These are phyloP conservation scores for Mactra quadrangularis DNA, from an alignment of 1,140 invertebrate species.

Conservation along the genomic window DNA sequence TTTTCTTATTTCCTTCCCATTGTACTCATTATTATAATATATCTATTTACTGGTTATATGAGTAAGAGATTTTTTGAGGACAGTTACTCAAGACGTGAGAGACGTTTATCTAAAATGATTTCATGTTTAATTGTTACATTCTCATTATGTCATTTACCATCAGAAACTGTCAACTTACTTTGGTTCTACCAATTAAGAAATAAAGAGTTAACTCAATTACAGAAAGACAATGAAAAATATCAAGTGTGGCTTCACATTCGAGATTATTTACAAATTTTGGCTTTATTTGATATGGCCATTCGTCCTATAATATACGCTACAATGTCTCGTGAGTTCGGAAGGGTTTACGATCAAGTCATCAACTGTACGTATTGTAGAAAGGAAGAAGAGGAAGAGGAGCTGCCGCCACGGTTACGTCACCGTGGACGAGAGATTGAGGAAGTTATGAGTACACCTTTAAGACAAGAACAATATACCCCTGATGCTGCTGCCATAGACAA, in stretches of 20 bases:
- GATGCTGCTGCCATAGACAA: conserved; percentile 2
- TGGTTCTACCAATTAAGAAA: conserved; percentile 66
- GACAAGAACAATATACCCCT: neutral
- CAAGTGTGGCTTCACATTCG: conserved; percentile 50
- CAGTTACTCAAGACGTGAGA: conserved; percentile 75
- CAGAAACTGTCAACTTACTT: conserved; percentile 68
- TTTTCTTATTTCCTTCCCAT: conserved; percentile 76
- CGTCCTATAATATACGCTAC: conserved; percentile 61
- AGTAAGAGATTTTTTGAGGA: conserved; percentile 77
- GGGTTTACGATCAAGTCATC: conserved; percentile 55
- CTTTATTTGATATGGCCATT: conserved; percentile 55
- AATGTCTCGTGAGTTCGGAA: conserved; percentile 59
- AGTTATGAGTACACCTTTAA: conserved; percentile 28
- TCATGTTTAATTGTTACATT: conserved; percentile 72
- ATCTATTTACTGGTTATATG: conserved; percentile 73
- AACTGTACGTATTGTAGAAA: conserved; percentile 59
- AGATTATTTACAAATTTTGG: conserved; percentile 51
- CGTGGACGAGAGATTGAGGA: conserved; percentile 45
- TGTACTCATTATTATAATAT: conserved; percentile 72
- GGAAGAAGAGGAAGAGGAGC: conserved; percentile 37
- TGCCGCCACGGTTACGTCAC: conserved; percentile 31
- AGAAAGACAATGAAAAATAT: conserved; percentile 44
- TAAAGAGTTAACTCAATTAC: conserved; percentile 30
- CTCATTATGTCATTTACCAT: conserved; percentile 74
- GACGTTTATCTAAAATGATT: conserved; percentile 75